Conservation (phyloP, 2,797 vertebrate genomes). For the Menidia menidia region DNA sequence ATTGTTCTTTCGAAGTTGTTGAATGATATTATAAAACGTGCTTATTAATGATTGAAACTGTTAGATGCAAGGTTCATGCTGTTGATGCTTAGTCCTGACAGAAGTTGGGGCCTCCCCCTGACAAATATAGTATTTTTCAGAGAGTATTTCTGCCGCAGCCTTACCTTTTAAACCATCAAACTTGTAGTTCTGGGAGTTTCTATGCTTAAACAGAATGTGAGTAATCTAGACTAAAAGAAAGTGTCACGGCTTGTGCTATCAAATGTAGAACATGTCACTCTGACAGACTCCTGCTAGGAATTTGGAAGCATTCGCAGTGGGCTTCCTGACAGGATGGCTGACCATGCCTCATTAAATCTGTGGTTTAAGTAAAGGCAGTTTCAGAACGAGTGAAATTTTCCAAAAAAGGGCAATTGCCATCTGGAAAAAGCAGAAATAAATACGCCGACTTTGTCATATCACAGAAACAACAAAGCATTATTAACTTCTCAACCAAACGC, state of each 20-base stretch:
- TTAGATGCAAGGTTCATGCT: constrained; percentile 6
- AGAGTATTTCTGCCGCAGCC: constrained; percentile 3
- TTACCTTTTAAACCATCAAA: background rate
- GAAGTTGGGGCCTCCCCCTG: constrained; percentile 6
- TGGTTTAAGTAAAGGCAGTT: background rate
- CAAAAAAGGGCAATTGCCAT: too few species aligned
- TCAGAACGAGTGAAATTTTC: too few species aligned
- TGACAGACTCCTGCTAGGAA: constrained; percentile 16
- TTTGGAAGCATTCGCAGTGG: constrained; percentile 18
- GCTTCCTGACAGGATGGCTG: constrained; percentile 23
- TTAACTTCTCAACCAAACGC: too few species aligned
- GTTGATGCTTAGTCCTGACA: constrained; percentile 45
- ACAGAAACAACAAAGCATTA: too few species aligned
- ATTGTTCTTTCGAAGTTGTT: too few species aligned
- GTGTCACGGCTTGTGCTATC: constrained; percentile 3
- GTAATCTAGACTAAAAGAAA: constrained; percentile 22
- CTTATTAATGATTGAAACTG: background rate
- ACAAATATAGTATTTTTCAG: constrained; percentile 13
- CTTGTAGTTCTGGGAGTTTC: constrained; percentile 19
- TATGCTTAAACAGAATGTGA: constrained; percentile 15
- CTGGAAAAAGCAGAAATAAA: too few species aligned
- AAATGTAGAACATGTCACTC: constrained; percentile 17
- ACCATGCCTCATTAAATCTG: constrained; percentile 15
- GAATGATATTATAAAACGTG: background rate
- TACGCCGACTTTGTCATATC: too few species aligned